A percentile compares a stretch with the other conserved stretches of the same genome.
phyloP scores from a whole-genome alignment of 2,888 invertebrate species.

The Poecilobothrus nobilitatus region DNA sequence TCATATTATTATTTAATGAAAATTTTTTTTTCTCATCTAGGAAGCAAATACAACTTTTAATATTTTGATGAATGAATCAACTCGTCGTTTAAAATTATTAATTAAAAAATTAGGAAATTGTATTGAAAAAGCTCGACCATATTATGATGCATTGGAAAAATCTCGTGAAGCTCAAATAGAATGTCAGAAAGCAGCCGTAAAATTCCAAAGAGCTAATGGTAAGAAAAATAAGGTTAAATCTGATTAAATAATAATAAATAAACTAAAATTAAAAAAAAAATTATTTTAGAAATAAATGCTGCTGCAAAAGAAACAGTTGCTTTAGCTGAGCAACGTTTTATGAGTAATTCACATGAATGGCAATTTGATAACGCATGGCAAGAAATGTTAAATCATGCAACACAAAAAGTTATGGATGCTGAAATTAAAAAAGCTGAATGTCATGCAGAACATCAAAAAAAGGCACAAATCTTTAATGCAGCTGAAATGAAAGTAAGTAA shows the following conservation, averaged over 20 bases:
- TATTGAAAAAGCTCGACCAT: constrained; percentile 82
- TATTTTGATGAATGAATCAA: constrained; percentile 74
- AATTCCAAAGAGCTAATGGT: constrained; percentile 86
- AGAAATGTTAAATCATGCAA: constrained; percentile 93
- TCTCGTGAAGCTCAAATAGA: constrained; percentile 70
- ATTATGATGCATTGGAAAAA: constrained; percentile 74
- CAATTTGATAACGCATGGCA: constrained; percentile 96
- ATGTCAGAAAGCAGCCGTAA: constrained; percentile 82
- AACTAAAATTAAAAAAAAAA: too few relatives aligned
- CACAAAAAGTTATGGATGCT: constrained; percentile 89
- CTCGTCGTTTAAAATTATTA: constrained; percentile 68
- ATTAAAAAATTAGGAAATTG: constrained; percentile 74
- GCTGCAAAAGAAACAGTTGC: constrained; percentile 92
- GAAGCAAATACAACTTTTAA: constrained; percentile 90
- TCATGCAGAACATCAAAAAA: constrained; percentile 76
- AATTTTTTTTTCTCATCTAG: constrained; percentile 47
- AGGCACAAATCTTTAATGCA: constrained; percentile 69
- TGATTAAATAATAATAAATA: background rate
- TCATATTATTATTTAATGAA: too few relatives aligned
- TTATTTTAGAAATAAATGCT: constrained; percentile 65
- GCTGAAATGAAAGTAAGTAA: constrained; percentile 67
- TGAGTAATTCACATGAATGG: constrained; percentile 45
- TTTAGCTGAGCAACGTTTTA: constrained; percentile 70
- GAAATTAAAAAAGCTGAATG: constrained; percentile 83
- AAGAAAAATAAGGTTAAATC: constrained; percentile 25